phyloP scores from a whole-genome alignment of 1,140 invertebrate species.

The Drosophila bifasciata region DNA sequence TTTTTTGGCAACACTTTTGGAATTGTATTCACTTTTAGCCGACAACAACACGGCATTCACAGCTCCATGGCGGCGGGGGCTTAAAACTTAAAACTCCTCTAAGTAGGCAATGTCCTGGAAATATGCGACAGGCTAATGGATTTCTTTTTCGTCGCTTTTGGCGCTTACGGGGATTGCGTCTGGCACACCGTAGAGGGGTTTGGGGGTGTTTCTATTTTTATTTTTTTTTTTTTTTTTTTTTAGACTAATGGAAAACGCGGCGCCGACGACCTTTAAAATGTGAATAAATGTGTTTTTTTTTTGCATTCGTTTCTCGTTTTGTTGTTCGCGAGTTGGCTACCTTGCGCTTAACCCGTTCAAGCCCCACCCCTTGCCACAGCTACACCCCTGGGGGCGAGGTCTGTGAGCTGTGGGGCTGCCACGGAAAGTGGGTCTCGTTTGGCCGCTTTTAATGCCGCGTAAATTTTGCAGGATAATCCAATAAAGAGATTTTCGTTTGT shows the following conservation, averaged over 20 bases:
- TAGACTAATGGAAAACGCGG: conserved; percentile 71
- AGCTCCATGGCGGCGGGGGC: conserved; percentile 5
- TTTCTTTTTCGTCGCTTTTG: conserved; percentile 31
- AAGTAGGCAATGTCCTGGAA: conserved; percentile 62
- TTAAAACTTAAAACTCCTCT: conserved; percentile 65
- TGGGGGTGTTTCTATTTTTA: conserved; percentile 8
- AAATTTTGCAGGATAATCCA: conserved; percentile 82
- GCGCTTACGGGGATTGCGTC: too few species aligned
- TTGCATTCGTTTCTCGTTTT: conserved; percentile 10
- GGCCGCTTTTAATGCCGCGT: conserved; percentile 79
- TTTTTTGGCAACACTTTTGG: neutral
- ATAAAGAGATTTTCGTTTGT: conserved; percentile 77
- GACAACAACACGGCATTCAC: neutral
- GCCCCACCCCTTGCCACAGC: conserved; percentile 6
- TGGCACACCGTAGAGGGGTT: too few species aligned
- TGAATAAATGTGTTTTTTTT: conserved; percentile 66
- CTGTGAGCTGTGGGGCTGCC: neutral
- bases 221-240: conserved; percentile 42
- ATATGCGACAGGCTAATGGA: conserved; percentile 75
- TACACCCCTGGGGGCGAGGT: conserved; percentile 13
- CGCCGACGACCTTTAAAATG: conserved; percentile 74
- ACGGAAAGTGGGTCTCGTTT: conserved; percentile 24
- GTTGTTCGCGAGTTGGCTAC: conserved; percentile 37
- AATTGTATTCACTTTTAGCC: conserved; percentile 5
- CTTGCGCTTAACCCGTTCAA: conserved; percentile 71